phyloP scores from a whole-genome alignment of 2,888 invertebrate species.

The Lasioglossum lativentre region DNA sequence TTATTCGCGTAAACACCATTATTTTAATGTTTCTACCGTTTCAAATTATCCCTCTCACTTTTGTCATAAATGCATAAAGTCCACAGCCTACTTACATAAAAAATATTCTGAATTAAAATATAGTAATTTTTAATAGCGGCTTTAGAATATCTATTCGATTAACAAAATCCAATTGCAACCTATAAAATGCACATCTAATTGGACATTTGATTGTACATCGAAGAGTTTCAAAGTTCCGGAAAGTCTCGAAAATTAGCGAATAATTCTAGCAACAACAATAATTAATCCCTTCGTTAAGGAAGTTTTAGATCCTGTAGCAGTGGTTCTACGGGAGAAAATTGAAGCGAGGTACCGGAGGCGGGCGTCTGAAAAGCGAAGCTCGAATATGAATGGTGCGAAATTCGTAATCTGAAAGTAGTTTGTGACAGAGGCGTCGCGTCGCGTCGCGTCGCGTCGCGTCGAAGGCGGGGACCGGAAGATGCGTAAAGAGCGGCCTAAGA shows the following conservation, averaged over 20 bases:
- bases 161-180: no score
- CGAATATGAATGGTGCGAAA: slow-evolving; percentile 14
- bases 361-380: not conserved
- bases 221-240: not conserved
- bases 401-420: slow-evolving; percentile 34
- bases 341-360: not conserved
- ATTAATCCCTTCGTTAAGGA: not conserved
- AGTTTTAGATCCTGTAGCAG: not conserved
- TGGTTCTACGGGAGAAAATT: not conserved
- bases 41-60: no score
- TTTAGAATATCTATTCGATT: no score
- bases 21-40: not conserved
- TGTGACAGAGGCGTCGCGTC: not conserved
- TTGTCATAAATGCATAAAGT: no score
- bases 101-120: no score
- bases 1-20: not conserved
- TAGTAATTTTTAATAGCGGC: no score
- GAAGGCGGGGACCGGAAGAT: not conserved
- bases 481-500: not conserved
- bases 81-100: no score
- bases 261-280: not conserved
- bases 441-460: no score
- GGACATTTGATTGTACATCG: not conserved
- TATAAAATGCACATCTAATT: not conserved
- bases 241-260: not conserved